Evolutionary conservation across 1,140 invertebrate genomes (phyloP).

Genomic region (Neodiprion pinetum): DNA sequence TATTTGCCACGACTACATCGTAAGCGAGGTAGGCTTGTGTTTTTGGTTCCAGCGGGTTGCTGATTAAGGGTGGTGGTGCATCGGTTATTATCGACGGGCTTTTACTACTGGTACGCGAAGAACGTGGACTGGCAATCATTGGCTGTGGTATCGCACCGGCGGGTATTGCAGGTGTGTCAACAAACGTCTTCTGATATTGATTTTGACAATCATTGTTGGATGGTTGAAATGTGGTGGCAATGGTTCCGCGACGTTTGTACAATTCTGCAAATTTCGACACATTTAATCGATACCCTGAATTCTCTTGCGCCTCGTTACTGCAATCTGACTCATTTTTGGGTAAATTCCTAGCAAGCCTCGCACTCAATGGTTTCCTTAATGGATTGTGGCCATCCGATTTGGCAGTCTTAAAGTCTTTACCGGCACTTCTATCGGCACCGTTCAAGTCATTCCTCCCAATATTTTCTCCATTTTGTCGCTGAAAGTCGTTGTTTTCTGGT

Average conservation of each 20-base stretch:
- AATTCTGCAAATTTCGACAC: not conserved
- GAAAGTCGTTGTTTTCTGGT: no score
- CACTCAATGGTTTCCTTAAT: not conserved
- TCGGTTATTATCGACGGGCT: not conserved
- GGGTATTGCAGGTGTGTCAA: not conserved
- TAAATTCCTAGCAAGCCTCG: not conserved
- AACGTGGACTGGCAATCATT: not conserved
- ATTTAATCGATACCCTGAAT: not conserved
- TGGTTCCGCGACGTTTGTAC: not conserved
- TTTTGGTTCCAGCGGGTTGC: conserved; percentile 16
- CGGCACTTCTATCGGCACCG: no score
- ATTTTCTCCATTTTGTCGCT: no score
- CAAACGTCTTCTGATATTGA: no score
- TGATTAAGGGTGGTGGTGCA: conserved; percentile 20
- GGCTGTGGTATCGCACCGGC: not conserved
- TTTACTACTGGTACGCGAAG: not conserved
- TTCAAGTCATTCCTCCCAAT: no score
- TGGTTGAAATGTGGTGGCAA: not conserved
- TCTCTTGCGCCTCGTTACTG: not conserved
- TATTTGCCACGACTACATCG: conserved; percentile 50
- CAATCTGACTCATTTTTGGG: not conserved
- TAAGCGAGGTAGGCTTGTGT: conserved; percentile 23
- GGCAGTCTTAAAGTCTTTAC: no score
- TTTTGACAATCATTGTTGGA: not conserved
- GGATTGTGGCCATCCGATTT: no score